These are phyloP conservation scores for Odobenus rosmarus DNA, from an alignment of 2,113 vertebrate genomes.

Conservation along the genomic window DNA sequence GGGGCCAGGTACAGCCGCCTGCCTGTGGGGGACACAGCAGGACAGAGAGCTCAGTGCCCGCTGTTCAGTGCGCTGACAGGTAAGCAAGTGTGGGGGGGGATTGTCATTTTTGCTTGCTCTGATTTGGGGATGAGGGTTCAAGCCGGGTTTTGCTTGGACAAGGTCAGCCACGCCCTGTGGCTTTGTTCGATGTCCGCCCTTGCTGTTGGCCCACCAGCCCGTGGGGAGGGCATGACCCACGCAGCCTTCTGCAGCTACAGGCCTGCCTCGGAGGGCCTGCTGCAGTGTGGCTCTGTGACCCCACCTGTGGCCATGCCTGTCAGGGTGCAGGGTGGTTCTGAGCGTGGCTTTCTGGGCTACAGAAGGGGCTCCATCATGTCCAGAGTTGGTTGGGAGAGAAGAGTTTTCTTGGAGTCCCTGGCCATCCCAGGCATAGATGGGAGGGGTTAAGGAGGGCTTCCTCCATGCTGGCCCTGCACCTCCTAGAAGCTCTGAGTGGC, in stretches of 20 bases:
- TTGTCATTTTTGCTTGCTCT: neutral
- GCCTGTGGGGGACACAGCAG: neutral
- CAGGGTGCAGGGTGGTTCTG: neutral
- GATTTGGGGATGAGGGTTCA: conserved; percentile 39
- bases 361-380: neutral
- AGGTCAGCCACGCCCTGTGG: conserved; percentile 45
- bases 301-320: neutral
- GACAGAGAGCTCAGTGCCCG: neutral
- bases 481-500: conserved; percentile 46
- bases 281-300: conserved; percentile 62
- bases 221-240: conserved; percentile 42
- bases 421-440: neutral
- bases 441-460: neutral
- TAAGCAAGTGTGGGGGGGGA: neutral
- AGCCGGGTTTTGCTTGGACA: conserved; percentile 6
- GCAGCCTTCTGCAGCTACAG: conserved; percentile 54
- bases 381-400: neutral
- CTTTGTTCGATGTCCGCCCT: conserved; percentile 59
- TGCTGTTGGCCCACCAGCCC: conserved; percentile 59
- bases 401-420: too few relatives aligned
- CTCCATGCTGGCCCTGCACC: neutral
- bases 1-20: too few relatives aligned
- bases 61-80: neutral
- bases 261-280: conserved; percentile 55
- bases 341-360: neutral